Evolutionary conservation across 1,140 invertebrate genomes (phyloP).

Genomic region (Marisa cornuarietis): DNA sequence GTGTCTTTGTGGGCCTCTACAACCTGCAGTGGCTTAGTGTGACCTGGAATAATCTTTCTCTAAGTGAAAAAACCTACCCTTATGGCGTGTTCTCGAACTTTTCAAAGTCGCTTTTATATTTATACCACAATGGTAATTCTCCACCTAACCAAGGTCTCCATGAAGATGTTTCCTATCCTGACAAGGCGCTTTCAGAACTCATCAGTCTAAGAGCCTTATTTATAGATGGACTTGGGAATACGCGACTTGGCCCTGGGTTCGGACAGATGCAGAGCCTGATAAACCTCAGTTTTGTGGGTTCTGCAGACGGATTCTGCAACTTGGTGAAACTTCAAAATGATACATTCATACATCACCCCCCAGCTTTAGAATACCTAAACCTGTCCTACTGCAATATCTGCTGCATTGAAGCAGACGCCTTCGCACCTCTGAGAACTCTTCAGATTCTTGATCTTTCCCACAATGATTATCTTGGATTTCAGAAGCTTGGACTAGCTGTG

Average conservation of each 20-base stretch:
- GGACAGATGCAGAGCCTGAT: neutral
- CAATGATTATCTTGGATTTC: conserved; percentile 21
- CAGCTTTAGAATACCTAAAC: conserved; percentile 22
- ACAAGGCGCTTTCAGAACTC: conserved; percentile 10
- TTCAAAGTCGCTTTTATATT: neutral
- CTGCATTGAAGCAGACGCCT: conserved; percentile 18
- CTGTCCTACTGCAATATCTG: conserved; percentile 21
- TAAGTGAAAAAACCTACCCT: conserved; percentile 12
- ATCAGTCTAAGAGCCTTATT: neutral
- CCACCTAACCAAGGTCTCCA: neutral
- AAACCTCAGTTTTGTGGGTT: conserved; percentile 5
- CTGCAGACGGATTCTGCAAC: neutral
- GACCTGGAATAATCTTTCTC: conserved; percentile 2
- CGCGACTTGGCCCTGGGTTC: conserved; percentile 9
- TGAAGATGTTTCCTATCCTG: conserved; percentile 2
- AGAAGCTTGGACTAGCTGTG: conserved; percentile 2
- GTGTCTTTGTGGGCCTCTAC: neutral
- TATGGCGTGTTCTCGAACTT: neutral
- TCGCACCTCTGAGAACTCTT: conserved; percentile 11
- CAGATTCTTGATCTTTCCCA: conserved; percentile 25
- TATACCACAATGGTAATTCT: conserved; percentile 5
- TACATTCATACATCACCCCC: conserved; percentile 1
- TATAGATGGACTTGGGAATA: conserved; percentile 12
- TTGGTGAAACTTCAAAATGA: neutral
- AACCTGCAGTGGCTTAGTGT: conserved; percentile 9